Evolutionary conservation across 2,888 invertebrate genomes (phyloP).

Genomic region (Tridacna gigas): DNA sequence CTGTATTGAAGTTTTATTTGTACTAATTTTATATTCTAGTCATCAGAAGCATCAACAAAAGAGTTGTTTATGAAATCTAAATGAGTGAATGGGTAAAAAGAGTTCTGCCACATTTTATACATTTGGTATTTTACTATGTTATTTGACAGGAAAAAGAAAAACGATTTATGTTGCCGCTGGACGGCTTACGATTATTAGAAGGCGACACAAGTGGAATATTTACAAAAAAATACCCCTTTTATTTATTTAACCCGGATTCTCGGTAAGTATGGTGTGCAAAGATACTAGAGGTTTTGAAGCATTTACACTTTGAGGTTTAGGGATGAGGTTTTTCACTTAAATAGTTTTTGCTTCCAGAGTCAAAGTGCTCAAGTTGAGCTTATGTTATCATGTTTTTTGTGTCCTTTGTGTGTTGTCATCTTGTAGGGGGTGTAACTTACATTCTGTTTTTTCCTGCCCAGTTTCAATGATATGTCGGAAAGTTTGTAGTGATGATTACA

Average conservation of each 20-base stretch:
- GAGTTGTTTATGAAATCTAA: no score
- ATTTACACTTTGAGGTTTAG: not conserved
- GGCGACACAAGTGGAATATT: slow-evolving; percentile 96
- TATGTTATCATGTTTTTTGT: no score
- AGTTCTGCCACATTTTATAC: not conserved
- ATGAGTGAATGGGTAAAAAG: no score
- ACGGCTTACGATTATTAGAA: slow-evolving; percentile 94
- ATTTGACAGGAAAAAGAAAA: slow-evolving; percentile 93
- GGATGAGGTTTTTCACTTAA: not conserved
- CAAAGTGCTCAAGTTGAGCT: not conserved
- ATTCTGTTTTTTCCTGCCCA: no score
- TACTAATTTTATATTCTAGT: no score
- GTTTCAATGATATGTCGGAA: no score
- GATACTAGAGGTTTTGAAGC: slow-evolving; percentile 1
- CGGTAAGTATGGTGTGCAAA: slow-evolving; percentile 87
- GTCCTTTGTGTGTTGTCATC: no score
- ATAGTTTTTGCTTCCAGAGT: not conserved
- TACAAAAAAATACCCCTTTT: slow-evolving; percentile 98
- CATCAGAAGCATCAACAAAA: no score
- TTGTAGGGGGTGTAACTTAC: no score
- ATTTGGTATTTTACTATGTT: slow-evolving; percentile 1
- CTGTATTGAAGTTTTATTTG: no score
- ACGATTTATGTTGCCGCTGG: slow-evolving; percentile 99
- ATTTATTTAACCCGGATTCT: slow-evolving; percentile 98
- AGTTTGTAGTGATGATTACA: no score